Evolutionary conservation across 2,797 vertebrate species (phyloP), one percentile per base, ranked within the genome.

Genomic region (Choloepus didactylus): DNA sequence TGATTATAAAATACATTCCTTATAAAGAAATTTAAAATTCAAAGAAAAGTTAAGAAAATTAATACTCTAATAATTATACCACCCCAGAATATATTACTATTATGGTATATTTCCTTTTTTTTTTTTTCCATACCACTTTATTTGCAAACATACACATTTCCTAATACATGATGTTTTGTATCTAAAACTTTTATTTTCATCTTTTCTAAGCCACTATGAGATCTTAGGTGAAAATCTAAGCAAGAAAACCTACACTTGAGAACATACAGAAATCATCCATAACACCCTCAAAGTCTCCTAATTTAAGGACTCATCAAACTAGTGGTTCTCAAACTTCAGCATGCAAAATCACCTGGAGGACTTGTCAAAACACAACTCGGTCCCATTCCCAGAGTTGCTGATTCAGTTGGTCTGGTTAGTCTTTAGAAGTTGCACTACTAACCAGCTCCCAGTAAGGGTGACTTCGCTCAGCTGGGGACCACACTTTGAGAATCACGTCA

Each of bases 41-140:
- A 80, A 79, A 86, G 31, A 29, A 75, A 38, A 88, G 9, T 75
- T 93, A 73, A 88, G 27, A 9, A 94, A 95, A 90, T 81, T 54
- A 76, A 54, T 4, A 51, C 14, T 84, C 44, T 69, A 72, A 41
- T 70, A 70, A 23, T n/a, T 51, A n/a, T 4, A 56, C 21, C 8
- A 87, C 59, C 12, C 27, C 25, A 86, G 79, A 81, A 95, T 38
- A 25, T 62, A 9, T 73, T 75, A 41, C 21, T 75, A 44, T 31
- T 35, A 35, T 31, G 35, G 38, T 49, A 25, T 60, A 35, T 41
- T 76, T 90, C 12, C 35, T 35, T 35, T 79, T 93, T 51, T 38
- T 64, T 54, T 64, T 81, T 92, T 46, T 77, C 23, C 66, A 51
- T 35, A 21, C 9, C 54, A 44, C 49, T 82, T 62, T 81, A 70